Percentiles rank a stretch among this genome's conserved stretches.
Conservation (phyloP, 1,140 invertebrate species). For the Tetraneura akinire region DNA sequence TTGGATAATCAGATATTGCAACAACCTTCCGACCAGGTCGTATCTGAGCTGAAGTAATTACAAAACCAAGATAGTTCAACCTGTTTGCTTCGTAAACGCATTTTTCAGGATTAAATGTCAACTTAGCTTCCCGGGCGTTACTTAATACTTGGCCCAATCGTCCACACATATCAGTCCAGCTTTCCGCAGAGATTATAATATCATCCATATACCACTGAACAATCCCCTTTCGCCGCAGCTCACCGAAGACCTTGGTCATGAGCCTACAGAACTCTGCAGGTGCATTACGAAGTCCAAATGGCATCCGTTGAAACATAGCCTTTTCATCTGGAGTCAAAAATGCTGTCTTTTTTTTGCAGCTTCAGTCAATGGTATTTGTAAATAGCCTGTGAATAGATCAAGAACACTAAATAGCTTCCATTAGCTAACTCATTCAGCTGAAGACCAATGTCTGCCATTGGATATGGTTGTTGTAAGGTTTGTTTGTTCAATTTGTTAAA, state of each 20-base stretch:
- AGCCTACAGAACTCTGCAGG: conserved; percentile 25
- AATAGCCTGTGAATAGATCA: conserved; percentile 60
- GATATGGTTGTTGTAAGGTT: conserved; percentile 61
- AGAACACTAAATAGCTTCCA: conserved; percentile 51
- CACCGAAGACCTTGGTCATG: conserved; percentile 37
- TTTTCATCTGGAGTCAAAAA: conserved; percentile 52
- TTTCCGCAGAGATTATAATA: background rate
- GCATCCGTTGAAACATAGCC: conserved; percentile 53
- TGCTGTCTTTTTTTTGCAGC: conserved; percentile 56
- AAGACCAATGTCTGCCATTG: conserved; percentile 63
- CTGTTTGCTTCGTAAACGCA: background rate
- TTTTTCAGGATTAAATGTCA: conserved; percentile 17
- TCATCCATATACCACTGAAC: background rate
- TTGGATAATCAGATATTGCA: background rate
- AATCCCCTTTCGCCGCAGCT: background rate
- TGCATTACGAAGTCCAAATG: conserved; percentile 55
- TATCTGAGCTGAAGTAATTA: background rate
- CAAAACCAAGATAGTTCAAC: conserved; percentile 31
- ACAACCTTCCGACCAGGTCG: conserved; percentile 7
- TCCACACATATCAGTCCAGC: conserved; percentile 13
- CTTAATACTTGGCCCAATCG: too few relatives aligned
- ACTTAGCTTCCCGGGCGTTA: too few relatives aligned
- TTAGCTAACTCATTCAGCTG: conserved; percentile 58
- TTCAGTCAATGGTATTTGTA: conserved; percentile 57
- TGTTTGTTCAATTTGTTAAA: conserved; percentile 59